These are phyloP conservation scores for Adineta ricciae DNA, from an alignment of 2,888 invertebrate genomes.

Conservation along the genomic window DNA sequence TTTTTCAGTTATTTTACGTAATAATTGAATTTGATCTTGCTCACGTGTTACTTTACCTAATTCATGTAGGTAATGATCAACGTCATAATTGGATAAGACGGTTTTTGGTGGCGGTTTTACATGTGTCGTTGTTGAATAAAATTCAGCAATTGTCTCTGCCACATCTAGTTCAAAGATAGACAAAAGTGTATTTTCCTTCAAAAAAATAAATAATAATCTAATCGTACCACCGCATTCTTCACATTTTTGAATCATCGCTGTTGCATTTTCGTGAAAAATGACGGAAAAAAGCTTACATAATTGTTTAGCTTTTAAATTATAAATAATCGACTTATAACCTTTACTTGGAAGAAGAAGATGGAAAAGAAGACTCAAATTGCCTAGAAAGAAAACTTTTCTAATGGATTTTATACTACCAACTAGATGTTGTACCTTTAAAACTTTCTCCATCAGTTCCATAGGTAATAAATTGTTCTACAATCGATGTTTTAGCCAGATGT, in stretches of 20 bases:
- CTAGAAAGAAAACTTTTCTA: conserved; percentile 56
- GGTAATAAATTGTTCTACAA: conserved; percentile 35
- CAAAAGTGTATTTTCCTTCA: no score
- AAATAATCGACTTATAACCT: conserved; percentile 53
- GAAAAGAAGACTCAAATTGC: conserved; percentile 69
- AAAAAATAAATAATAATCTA: no score
- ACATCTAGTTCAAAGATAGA: conserved; percentile 53
- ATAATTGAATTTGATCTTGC: conserved; percentile 70
- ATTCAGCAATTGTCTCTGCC: conserved; percentile 69
- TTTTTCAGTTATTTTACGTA: conserved; percentile 63
- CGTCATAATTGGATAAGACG: conserved; percentile 59
- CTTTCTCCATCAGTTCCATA: conserved; percentile 39
- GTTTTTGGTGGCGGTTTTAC: conserved; percentile 61
- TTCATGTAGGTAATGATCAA: conserved; percentile 64
- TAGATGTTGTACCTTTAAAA: conserved; percentile 43
- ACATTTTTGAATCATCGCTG: conserved; percentile 72
- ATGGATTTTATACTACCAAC: no score
- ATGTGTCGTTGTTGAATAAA: conserved; percentile 60
- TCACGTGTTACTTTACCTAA: conserved; percentile 70
- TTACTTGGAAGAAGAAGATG: conserved; percentile 67
- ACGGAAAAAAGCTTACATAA: conserved; percentile 72
- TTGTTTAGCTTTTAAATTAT: conserved; percentile 83
- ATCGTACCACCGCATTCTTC: conserved; percentile 55
- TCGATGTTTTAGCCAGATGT: conserved; percentile 69
- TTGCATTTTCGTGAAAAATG: conserved; percentile 64